Conservation (phyloP, 2,113 vertebrate genomes). For the Lepus timidus region DNA sequence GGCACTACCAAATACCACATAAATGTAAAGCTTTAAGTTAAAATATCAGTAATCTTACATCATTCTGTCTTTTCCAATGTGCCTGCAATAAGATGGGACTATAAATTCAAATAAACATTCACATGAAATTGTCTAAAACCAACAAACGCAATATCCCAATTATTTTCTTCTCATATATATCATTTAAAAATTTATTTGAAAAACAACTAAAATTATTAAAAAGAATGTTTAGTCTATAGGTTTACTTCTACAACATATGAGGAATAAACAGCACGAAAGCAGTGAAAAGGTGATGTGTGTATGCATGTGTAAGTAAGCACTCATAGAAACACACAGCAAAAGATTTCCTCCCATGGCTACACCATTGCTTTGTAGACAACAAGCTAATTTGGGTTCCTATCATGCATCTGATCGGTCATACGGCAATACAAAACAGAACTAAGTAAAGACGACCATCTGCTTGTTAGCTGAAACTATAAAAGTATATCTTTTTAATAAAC, state of each 20-base stretch:
- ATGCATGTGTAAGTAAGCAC: conserved; percentile 8
- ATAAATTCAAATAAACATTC: conserved; percentile 70
- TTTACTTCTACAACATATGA: conserved; percentile 75
- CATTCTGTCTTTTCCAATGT: conserved; percentile 71
- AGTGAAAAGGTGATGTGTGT: conserved; percentile 42
- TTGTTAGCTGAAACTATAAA: conserved; percentile 99
- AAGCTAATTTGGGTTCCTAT: conserved; percentile 99
- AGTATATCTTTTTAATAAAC: conserved; percentile 99
- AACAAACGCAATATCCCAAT: conserved; percentile 54
- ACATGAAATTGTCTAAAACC: conserved; percentile 51
- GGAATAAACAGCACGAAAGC: conserved; percentile 70
- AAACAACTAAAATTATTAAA: conserved; percentile 73
- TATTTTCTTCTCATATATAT: not conserved
- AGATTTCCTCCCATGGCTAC: conserved; percentile 93
- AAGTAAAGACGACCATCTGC: conserved; percentile 99
- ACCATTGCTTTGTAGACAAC: conserved; percentile 97
- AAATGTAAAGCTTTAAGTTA: conserved; percentile 68
- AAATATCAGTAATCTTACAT: conserved; percentile 47
- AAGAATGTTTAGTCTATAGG: conserved; percentile 69
- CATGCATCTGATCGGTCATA: conserved; percentile 99
- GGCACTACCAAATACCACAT: conserved; percentile 77
- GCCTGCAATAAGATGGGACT: conserved; percentile 65
- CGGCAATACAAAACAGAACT: conserved; percentile 99
- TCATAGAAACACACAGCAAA: conserved; percentile 73
- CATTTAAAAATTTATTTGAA: conserved; percentile 74